Conservation (phyloP, 2,888 invertebrate species). For the Zootermopsis nevadensis region DNA sequence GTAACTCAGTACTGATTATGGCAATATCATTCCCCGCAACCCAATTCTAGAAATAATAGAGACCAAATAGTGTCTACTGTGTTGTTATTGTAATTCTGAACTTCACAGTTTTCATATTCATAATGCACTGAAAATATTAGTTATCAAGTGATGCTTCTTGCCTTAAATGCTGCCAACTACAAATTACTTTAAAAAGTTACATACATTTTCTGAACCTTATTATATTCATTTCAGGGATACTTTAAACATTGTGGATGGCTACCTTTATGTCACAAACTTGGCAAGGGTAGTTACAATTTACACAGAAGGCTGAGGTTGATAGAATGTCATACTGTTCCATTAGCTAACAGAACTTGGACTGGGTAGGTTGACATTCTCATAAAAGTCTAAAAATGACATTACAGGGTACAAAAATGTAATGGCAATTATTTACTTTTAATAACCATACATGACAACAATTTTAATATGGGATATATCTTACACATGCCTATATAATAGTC, state of each 20-base stretch:
- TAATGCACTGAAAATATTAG: no score
- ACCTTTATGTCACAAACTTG: neutral
- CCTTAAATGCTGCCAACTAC: no score
- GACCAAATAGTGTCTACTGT: no score
- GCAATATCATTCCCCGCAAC: no score
- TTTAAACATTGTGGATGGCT: constrained; percentile 7
- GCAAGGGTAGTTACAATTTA: neutral
- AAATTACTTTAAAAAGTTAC: no score
- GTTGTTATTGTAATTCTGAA: no score
- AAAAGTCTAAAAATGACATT: neutral
- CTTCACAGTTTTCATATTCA: no score
- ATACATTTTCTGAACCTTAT: no score
- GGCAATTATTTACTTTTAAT: neutral
- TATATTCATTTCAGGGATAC: neutral
- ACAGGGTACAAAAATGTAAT: neutral
- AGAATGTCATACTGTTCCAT: neutral
- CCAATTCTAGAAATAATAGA: no score
- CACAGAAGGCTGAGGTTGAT: neutral
- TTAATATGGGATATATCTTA: neutral
- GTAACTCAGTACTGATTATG: no score
- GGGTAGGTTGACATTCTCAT: neutral
- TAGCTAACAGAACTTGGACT: neutral
- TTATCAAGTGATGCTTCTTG: no score
- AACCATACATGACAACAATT: neutral
- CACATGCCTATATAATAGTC: neutral